Percentiles rank a stretch among this genome's conserved stretches.
These are phyloP conservation scores for Chloroclystis v-ata DNA, from an alignment of 2,888 invertebrate species.

Conservation along the genomic window DNA sequence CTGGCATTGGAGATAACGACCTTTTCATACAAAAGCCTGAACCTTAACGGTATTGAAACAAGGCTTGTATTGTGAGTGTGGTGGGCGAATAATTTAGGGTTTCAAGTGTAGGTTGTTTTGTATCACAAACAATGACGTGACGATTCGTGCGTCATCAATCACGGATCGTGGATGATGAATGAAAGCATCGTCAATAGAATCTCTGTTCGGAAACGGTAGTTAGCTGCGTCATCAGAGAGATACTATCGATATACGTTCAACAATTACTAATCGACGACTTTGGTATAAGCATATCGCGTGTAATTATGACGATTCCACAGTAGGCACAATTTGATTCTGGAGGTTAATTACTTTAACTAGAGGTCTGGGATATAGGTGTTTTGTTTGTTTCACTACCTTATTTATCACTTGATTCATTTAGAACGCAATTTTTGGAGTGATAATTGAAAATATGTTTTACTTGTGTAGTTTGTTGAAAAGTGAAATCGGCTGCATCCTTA, in stretches of 20 bases:
- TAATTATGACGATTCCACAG: no score
- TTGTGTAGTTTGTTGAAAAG: no score
- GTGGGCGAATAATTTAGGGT: conserved; percentile 2
- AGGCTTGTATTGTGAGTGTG: conserved; percentile 3
- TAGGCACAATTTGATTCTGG: no score
- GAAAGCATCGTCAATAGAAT: conserved; percentile 33
- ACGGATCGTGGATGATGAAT: conserved; percentile 41
- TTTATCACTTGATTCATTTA: no score
- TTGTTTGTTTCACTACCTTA: no score
- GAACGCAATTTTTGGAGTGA: no score
- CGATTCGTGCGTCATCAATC: conserved; percentile 43
- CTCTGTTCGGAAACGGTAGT: conserved; percentile 27
- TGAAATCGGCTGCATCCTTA: no score
- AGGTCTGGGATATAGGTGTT: no score
- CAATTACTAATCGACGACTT: not conserved
- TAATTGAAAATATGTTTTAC: no score
- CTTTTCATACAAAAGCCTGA: conserved; percentile 12
- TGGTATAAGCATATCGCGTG: not conserved
- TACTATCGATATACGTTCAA: not conserved
- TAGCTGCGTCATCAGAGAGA: conserved; percentile 20
- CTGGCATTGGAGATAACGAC: conserved; percentile 25
- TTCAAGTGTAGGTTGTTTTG: conserved; percentile 24
- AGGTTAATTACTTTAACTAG: no score
- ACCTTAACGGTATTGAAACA: conserved; percentile 7
- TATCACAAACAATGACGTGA: conserved; percentile 44